Base-by-base conservation (phyloP, 2,113 vertebrate species). In the Hepsetus odoe region DNA sequence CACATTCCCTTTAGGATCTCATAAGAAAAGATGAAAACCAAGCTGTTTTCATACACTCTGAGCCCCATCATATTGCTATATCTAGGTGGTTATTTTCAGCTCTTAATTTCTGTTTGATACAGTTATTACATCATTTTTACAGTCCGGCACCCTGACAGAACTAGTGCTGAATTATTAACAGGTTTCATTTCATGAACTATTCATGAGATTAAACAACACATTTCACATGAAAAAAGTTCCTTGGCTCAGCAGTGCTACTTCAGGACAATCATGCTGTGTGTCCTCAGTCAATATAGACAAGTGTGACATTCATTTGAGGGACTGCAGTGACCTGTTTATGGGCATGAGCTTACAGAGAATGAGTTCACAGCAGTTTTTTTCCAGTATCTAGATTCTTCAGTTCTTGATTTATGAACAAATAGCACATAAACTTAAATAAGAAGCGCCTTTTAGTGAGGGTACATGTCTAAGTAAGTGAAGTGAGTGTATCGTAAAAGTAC, bases 371-470 rank as follows among this genome's bases (percentile, higher is more conserved):
- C 68, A 56, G 51, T 30, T 73, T 76, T 72, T 55, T 59, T 49
- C 16, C 58, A 71, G 35, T 76, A 24, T 22, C 71, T 68, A 51
- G 59, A 33, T 51, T 33, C 49, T 66, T 14, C 62, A 14, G 18
- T 71, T 44, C 62, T 68, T 84, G 84, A 86, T 86, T 86, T 86
- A 85, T 86, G 71, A 80, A 83, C 51, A 76, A 44, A 59, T 65
- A 80, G 70, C 71, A 79, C 80, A 79, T 82, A 49, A 67, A 49
- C 79, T 69, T 74, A 77, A 80, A 83, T 72, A 72, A 46, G 18
- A 72, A 77, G 71, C 76, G 65, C 68, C 59, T n/a, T 22, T 82
- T 68, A 75, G 81, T 62, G 40, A 77, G 76, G 20, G 10, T 28
- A 59, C 74, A 44, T 81, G 64, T 83, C 68, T 33, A 30, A 18